Evolutionary conservation across 2,888 invertebrate species (phyloP), one percentile per base, ranked within the genome.

Genomic region (Melanargia galathea): DNA sequence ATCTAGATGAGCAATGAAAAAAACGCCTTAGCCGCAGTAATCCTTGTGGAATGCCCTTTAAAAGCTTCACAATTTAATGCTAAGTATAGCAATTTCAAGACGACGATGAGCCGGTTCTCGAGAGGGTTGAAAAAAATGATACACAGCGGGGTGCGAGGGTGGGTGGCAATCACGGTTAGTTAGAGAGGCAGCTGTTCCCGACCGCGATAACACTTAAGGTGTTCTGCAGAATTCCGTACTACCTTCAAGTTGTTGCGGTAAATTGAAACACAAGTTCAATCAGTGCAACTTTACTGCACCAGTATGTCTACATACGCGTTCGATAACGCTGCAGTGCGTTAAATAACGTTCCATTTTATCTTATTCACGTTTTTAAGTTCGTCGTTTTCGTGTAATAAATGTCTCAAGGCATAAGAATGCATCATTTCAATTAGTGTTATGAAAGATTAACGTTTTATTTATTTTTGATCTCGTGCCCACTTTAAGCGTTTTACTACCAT

Each of bases 11-110:
- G 68, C 76, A 80, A 83, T 80, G 82, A 82, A 87, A 52, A 83
- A 87, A 87, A 79, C 75, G 74, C 75, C 75, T 73, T 75, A 72
- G 75, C 78, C 76, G 71, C 73, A 75, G 79, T 90, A 89, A 90
- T 89, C 87, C 84, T 72, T 73, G 76, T 68, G 77, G 80, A 87
- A 87, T 82, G 78, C 81, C 84, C 82, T 83, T 87, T 84, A 87
- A 87, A 81, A 82, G 80, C 81, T 82, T 80, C 80, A 85, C 86
- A 86, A 90, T 90, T 90, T 90, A 88, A 89, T 87, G 85, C 82
- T 89, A 87, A 90, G 89, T 86, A 86, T 84, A 82, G 86, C 87
- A 84, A 87, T 90, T 86, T 87, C 78, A 81, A 84, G 83, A 80
- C 79, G 82, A 82, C 81, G 76, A 74, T 75, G 78, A 83, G 81